phyloP scores from a whole-genome alignment of 92 coral and sea anemone species.

The Anthopleura xanthogrammica region DNA sequence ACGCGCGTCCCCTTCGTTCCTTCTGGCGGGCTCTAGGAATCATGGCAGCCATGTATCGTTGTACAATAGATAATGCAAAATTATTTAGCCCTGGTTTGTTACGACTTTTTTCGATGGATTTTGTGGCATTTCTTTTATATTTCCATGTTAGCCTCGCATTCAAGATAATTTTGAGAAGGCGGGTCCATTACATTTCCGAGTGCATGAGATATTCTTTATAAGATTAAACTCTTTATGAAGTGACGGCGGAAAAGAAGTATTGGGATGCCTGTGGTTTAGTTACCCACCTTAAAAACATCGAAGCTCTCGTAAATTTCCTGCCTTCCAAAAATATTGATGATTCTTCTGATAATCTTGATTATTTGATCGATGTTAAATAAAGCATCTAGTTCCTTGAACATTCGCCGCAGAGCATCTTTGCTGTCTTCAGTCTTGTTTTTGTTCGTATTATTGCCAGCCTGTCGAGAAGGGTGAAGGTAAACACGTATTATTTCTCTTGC shows the following conservation, averaged over 20 bases:
- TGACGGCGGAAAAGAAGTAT: not conserved
- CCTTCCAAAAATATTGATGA: constrained; percentile 6
- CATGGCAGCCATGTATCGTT: too few species aligned
- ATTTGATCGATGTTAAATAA: constrained; percentile 7
- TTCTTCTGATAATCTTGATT: constrained; percentile 2
- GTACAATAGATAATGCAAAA: too few species aligned
- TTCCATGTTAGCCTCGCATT: too few species aligned
- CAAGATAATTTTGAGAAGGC: too few species aligned
- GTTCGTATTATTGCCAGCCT: not conserved
- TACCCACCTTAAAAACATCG: constrained; percentile 9
- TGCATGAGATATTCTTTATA: not conserved
- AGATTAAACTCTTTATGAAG: not conserved
- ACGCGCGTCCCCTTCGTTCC: too few species aligned
- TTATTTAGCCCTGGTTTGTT: not conserved
- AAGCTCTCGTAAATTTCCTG: constrained; percentile 19
- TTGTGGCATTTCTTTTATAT: too few species aligned
- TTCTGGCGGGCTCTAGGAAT: too few species aligned
- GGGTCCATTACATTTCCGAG: not conserved
- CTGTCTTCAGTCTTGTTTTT: not conserved
- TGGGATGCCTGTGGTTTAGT: not conserved
- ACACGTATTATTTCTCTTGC: too few species aligned
- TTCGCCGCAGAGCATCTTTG: not conserved
- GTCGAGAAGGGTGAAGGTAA: too few species aligned
- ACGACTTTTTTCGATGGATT: not conserved
- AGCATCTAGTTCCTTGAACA: not conserved